Evolutionary conservation across 1,140 invertebrate genomes (phyloP).

Genomic region (Proctacanthus coquilletti): DNA sequence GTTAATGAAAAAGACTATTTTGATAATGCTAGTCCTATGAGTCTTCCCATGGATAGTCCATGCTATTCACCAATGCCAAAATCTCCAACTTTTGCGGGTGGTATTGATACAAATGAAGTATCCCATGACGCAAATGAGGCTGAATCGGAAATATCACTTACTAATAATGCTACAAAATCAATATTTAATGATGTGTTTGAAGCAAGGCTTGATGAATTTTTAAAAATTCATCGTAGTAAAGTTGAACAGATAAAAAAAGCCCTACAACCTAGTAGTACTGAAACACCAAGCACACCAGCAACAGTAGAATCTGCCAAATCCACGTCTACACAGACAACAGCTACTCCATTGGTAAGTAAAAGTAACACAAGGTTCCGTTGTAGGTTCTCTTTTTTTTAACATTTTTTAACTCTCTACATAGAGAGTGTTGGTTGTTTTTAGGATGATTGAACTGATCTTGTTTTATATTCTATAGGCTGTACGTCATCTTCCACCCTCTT

Average conservation of each 20-base stretch:
- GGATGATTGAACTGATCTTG: constrained; percentile 1
- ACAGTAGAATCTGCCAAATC: too few relatives aligned
- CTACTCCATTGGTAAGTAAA: too few relatives aligned
- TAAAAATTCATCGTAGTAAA: constrained; percentile 11
- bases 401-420: too few relatives aligned
- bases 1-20: constrained; percentile 8
- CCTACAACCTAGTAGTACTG: neutral
- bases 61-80: constrained; percentile 18
- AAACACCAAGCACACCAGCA: too few relatives aligned
- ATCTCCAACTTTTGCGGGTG: constrained; percentile 14
- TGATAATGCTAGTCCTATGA: constrained; percentile 19
- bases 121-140: too few relatives aligned
- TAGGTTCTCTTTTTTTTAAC: too few relatives aligned
- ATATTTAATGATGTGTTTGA: constrained; percentile 21
- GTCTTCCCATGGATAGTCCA: constrained; percentile 16
- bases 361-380: too few relatives aligned
- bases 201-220: constrained; percentile 21
- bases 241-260: neutral
- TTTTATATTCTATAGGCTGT: constrained; percentile 15
- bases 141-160: too few relatives aligned
- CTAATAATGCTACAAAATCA: constrained; percentile 11
- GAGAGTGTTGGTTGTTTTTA: too few relatives aligned
- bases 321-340: too few relatives aligned
- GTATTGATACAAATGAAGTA: constrained; percentile 4
- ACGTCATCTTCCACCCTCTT: constrained; percentile 20